phyloP scores from a whole-genome alignment of 2,888 invertebrate species.

The Ophion obscuratus region DNA sequence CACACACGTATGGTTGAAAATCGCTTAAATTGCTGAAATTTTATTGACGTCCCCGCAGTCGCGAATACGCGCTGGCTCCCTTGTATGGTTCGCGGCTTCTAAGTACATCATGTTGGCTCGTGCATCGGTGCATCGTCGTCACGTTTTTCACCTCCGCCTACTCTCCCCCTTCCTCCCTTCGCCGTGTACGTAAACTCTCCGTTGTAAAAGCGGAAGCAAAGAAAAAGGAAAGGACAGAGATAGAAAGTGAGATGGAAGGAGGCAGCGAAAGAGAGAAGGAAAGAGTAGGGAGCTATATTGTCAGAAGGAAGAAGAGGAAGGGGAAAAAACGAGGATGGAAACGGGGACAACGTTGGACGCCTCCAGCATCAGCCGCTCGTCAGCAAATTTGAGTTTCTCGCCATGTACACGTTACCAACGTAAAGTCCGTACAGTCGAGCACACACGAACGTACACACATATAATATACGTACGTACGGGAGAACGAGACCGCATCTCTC shows the following conservation, averaged over 20 bases:
- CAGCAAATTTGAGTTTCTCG: slow-evolving; percentile 67
- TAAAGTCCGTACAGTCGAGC: slow-evolving; percentile 43
- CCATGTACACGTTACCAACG: slow-evolving; percentile 48
- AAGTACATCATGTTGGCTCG: slow-evolving; percentile 63
- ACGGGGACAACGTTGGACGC: slow-evolving; percentile 52
- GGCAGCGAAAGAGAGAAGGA: neutral
- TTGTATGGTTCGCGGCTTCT: slow-evolving; percentile 33
- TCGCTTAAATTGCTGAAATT: slow-evolving; percentile 57
- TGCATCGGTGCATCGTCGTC: slow-evolving; percentile 67
- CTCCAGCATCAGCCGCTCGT: slow-evolving; percentile 62
- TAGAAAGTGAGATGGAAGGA: neutral
- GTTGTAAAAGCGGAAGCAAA: slow-evolving; percentile 48
- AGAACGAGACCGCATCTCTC: slow-evolving; percentile 40
- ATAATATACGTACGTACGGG: neutral
- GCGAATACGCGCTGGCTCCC: slow-evolving; percentile 48
- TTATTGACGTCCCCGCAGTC: slow-evolving; percentile 38
- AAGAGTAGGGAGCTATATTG: neutral
- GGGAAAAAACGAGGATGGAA: slow-evolving; percentile 14
- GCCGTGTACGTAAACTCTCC: slow-evolving; percentile 11
- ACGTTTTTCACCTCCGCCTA: slow-evolving; percentile 59
- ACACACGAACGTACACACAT: slow-evolving; percentile 2
- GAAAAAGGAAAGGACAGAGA: neutral
- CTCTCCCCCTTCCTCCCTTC: neutral
- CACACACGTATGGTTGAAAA: slow-evolving; percentile 49
- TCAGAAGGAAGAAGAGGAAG: neutral